Base-by-base conservation (phyloP, 2,888 invertebrate genomes). In the Philereme transversata region DNA sequence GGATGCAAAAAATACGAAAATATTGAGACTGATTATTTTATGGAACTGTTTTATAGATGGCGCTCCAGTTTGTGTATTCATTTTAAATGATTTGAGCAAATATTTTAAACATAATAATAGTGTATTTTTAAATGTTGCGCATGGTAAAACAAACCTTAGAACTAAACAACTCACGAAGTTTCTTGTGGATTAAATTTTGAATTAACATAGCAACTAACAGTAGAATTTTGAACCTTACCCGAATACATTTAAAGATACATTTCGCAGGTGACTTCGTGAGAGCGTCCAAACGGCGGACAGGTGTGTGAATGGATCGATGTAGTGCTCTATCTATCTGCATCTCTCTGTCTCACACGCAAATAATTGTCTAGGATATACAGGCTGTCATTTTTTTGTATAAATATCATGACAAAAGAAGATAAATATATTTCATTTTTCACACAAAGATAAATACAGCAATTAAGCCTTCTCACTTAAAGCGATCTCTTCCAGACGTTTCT, bases 201-300 rank as follows among this genome's bases (percentile, higher is more conserved):
- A 74, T 75, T 88, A 89, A 88, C 84, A 74, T 82, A 81, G 80
- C 55, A 54, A 67, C 69, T 78, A 85, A 67, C 64, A 35, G 76
- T 73, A 65, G 69, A 60, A 77, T 63, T 71, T 75, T 79, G 69
- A 76, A 75, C 73, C 72, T 69, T 83, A 77, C 71, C 53, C 35
- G 61, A 65, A 74, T 82, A 83, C 74, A 81, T 74, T 81, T 76
- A 79, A 77, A 81, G 81, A 76, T 83, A 78, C 83, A 86, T 90
- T 87, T 89, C 90, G 81, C 90, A 92, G 91, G 91, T 91, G 91
- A 92, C 90, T 91, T 90, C 91, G 88, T 90, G 90, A 91, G 85
- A 76, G 86, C 87, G 65, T 82, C 87, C 72, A 86, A 83, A 77
- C 87, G 84, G 79, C 81, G 77, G 67, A 73, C 75, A 90, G 91